These are phyloP conservation scores for Axis porcinus DNA, from an alignment of 2,113 vertebrate species.

Conservation along the genomic window DNA sequence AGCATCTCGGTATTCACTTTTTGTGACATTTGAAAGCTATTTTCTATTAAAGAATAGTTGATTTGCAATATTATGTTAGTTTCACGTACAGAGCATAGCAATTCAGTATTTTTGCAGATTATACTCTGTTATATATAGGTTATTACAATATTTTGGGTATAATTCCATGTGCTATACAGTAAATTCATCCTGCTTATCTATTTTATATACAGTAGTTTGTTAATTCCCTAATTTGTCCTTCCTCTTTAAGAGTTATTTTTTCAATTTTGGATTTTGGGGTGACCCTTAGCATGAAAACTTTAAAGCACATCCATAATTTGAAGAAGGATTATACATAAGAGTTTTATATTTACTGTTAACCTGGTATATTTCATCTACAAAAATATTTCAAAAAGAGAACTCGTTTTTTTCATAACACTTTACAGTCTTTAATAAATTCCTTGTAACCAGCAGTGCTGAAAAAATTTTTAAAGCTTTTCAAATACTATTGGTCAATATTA, in stretches of 20 bases:
- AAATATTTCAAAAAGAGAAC: conserved; percentile 75
- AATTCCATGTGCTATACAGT: not conserved
- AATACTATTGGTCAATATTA: conserved; percentile 76
- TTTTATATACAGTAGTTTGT: not conserved
- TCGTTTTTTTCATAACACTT: conserved; percentile 74
- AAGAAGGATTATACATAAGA: conserved; percentile 40
- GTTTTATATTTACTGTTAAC: conserved; percentile 58
- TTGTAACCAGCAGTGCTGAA: conserved; percentile 46
- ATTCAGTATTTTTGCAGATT: not conserved
- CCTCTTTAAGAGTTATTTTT: not conserved
- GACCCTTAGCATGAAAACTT: not conserved
- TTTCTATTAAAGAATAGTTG: not conserved
- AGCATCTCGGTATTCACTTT: no score
- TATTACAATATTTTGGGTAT: not conserved
- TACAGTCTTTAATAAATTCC: conserved; percentile 75
- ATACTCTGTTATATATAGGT: not conserved
- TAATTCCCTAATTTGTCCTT: not conserved
- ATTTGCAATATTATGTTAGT: not conserved
- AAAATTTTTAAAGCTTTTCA: conserved; percentile 76
- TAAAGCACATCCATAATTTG: not conserved
- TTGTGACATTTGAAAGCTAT: not conserved
- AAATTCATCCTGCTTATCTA: not conserved
- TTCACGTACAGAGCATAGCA: not conserved
- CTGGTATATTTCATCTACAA: conserved; percentile 43
- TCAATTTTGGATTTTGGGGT: not conserved